phyloP scores from a whole-genome alignment of 2,113 vertebrate species.

The Lagopus muta region DNA sequence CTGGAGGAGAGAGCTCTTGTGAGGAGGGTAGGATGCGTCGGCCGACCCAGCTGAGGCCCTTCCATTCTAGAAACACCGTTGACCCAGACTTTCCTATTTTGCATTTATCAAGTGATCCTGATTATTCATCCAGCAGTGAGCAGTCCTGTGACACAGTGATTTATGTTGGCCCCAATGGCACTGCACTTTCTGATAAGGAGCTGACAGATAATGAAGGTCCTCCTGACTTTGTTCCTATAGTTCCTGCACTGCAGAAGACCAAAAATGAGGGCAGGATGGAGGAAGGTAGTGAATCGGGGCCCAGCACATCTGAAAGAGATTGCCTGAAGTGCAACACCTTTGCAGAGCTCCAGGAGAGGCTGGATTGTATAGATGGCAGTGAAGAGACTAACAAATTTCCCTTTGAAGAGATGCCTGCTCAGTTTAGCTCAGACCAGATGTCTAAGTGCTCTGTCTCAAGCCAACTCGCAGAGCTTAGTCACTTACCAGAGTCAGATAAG shows the following conservation, averaged over 20 bases:
- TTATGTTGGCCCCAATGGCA: slow-evolving; percentile 94
- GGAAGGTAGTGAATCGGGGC: slow-evolving; percentile 78
- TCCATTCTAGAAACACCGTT: slow-evolving; percentile 85
- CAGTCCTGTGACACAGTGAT: slow-evolving; percentile 99
- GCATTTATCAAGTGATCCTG: slow-evolving; percentile 91
- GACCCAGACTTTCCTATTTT: slow-evolving; percentile 89
- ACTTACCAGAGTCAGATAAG: slow-evolving; percentile 64
- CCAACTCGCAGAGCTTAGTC: slow-evolving; percentile 60
- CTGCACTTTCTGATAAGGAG: slow-evolving; percentile 94
- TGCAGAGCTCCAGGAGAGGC: slow-evolving; percentile 95
- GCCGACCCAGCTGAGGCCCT: slow-evolving; percentile 93
- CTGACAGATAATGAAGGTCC: slow-evolving; percentile 97
- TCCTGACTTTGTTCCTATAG: slow-evolving; percentile 95
- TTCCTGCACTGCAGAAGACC: slow-evolving; percentile 90
- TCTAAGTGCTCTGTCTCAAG: slow-evolving; percentile 59
- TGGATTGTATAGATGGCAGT: slow-evolving; percentile 97
- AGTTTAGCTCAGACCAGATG: slow-evolving; percentile 69
- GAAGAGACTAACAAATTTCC: slow-evolving; percentile 91
- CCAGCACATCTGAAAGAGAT: slow-evolving; percentile 84
- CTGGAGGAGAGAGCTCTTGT: slow-evolving; percentile 97
- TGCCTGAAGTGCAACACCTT: slow-evolving; percentile 99
- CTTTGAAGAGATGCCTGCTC: slow-evolving; percentile 88
- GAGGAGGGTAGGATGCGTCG: slow-evolving; percentile 97
- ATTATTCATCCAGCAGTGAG: slow-evolving; percentile 98
- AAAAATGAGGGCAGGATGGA: slow-evolving; percentile 79